These are phyloP conservation scores for Volucella inanis DNA, from an alignment of 2,888 invertebrate species.

Conservation along the genomic window DNA sequence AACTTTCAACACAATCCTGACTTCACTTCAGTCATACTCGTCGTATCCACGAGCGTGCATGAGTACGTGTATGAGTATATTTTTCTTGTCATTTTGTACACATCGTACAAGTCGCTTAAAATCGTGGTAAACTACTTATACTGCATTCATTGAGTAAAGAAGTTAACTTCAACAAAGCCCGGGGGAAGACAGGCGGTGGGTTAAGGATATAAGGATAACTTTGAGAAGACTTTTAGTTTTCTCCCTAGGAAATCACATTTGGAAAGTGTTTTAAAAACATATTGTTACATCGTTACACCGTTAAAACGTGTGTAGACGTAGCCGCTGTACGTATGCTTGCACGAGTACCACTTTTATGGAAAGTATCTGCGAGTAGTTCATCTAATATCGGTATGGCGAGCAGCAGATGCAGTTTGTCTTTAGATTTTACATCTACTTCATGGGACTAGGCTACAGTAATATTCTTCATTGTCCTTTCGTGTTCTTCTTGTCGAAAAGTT, in stretches of 20 bases:
- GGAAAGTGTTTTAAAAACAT: constrained; percentile 70
- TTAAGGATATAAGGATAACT: constrained; percentile 28
- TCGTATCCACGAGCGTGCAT: not conserved
- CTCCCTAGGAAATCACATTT: constrained; percentile 49
- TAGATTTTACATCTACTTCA: constrained; percentile 18
- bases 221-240: constrained; percentile 47
- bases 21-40: not conserved
- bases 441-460: constrained; percentile 31
- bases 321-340: not conserved
- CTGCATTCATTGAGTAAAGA: constrained; percentile 59
- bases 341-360: too few species aligned
- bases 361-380: constrained; percentile 11
- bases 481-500: constrained; percentile 44
- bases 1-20: not conserved
- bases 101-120: constrained; percentile 65
- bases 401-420: not conserved
- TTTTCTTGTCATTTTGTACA: constrained; percentile 48
- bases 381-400: constrained; percentile 27
- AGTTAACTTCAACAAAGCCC: not conserved
- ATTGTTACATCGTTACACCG: constrained; percentile 57
- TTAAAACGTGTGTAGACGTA: constrained; percentile 56
- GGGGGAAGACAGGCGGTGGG: not conserved
- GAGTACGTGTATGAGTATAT: not conserved
- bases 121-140: constrained; percentile 56
- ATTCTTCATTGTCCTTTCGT: constrained; percentile 34